phyloP scores from a whole-genome alignment of 2,888 invertebrate species.

The Protodeltote pygarga region DNA sequence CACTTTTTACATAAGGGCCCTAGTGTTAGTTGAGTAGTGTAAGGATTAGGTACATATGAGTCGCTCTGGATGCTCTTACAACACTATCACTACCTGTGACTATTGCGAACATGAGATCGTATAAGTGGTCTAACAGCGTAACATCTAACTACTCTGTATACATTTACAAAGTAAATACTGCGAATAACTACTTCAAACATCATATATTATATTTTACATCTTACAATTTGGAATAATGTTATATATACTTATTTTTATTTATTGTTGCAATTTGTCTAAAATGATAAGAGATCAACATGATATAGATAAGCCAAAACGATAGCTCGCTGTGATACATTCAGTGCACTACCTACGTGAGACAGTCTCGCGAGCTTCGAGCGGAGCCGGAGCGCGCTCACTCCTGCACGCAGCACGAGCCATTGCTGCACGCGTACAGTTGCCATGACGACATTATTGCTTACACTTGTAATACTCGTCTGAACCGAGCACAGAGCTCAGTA shows the following conservation, averaged over 20 bases:
- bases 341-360: background rate
- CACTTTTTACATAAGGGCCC: conserved; percentile 34
- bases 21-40: conserved; percentile 4
- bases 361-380: background rate
- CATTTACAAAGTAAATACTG: conserved; percentile 21
- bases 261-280: conserved; percentile 32
- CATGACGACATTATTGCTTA: conserved; percentile 50
- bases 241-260: conserved; percentile 17
- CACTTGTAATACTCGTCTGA: conserved; percentile 48
- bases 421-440: conserved; percentile 14
- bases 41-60: background rate
- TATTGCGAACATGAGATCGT: conserved; percentile 18
- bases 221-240: conserved; percentile 4
- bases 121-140: conserved; percentile 39
- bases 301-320: conserved; percentile 7
- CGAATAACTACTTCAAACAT: conserved; percentile 22
- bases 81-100: background rate
- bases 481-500: conserved; percentile 47
- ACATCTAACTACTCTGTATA: conserved; percentile 45
- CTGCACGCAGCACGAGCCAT: too few species aligned
- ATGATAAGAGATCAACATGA: conserved; percentile 15
- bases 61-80: background rate
- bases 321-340: background rate
- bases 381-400: too few species aligned
- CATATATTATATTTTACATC: conserved; percentile 15